phyloP scores from a whole-genome alignment of 2,797 vertebrate genomes.

The Eulemur rubriventer region DNA sequence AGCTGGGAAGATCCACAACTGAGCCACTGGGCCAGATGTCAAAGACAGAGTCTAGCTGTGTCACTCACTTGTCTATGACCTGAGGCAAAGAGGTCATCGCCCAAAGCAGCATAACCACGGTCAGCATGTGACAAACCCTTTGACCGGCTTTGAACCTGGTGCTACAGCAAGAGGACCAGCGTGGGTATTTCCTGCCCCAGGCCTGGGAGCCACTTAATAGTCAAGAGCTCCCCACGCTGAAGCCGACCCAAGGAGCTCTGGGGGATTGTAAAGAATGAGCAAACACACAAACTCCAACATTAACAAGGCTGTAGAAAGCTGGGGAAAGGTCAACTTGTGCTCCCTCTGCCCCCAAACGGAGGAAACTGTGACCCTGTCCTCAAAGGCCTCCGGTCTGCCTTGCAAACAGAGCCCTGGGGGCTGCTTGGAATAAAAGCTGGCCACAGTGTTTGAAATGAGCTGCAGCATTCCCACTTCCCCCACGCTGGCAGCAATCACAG shows the following conservation, averaged over 20 bases:
- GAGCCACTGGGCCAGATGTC: not conserved
- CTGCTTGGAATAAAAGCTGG: slow-evolving; percentile 52
- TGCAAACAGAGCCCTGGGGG: slow-evolving; percentile 53
- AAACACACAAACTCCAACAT: not conserved
- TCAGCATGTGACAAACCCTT: not conserved
- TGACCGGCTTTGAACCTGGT: not conserved
- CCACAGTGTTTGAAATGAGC: slow-evolving; percentile 4
- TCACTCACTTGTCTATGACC: not conserved
- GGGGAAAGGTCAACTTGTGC: not conserved
- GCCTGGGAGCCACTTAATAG: slow-evolving; percentile 16
- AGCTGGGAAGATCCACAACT: not conserved
- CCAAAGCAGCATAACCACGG: not conserved
- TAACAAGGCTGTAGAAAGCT: slow-evolving; percentile 43
- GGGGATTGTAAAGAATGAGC: slow-evolving; percentile 26
- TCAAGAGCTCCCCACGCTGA: not conserved
- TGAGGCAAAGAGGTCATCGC: not conserved
- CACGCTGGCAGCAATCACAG: not conserved
- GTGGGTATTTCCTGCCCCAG: not conserved
- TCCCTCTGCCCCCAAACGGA: slow-evolving; percentile 60
- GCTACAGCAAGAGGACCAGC: not conserved
- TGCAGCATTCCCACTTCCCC: not conserved
- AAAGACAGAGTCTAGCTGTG: not conserved
- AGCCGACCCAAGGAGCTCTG: not conserved
- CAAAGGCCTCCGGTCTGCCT: slow-evolving; percentile 10
- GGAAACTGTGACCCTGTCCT: slow-evolving; percentile 63